Evolutionary conservation across 2,888 invertebrate genomes (phyloP), one percentile per base, ranked within the genome.

Genomic region (Deilephila porcellus): DNA sequence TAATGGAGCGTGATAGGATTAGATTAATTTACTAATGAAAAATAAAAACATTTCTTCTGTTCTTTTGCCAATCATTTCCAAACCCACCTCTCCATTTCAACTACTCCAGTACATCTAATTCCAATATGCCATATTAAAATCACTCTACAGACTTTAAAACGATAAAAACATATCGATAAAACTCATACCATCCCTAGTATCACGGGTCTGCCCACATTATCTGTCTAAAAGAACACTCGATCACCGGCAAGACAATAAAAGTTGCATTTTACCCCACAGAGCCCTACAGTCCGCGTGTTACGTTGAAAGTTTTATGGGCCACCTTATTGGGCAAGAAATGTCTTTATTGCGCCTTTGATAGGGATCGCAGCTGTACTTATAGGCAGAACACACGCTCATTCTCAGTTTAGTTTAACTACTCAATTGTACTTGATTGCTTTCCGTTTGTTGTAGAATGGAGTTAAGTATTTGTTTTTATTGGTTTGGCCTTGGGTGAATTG

Each of bases 311-410:
- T 88, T 89, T 88, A 88, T 87, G 80, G 82, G 73, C 72, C 71
- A 76, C 83, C 84, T 87, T 84, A 88, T 86, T 85, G 83, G 81
- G 77, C 76, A 81, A 82, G 83, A 81, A 88, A 87, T 83, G 78
- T 80, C 80, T 86, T 86, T 88, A 88, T 86, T 83, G 80, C 76
- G 74, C 75, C 73, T 80, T 80, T 83, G 83, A 87, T 86, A 83
- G 72, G 74, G 75, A 84, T 82, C 81, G 79, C 67, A 67, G 62
- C 75, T 80, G 45, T 45, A 45, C 45, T 45, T 45, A 45, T 45
- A 45, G 75, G 72, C 79, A 45, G 7, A 62, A 56, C 17, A 56
- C 56, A 56, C 56, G n/a, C 17, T 56, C n/a, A 45, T 45, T 45
- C 45, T 45, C 3, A 11, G 45, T 45, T 14, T 14, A 45, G 11